Evolutionary conservation across 2,888 invertebrate species (phyloP).

Genomic region (Polia nebulosa): DNA sequence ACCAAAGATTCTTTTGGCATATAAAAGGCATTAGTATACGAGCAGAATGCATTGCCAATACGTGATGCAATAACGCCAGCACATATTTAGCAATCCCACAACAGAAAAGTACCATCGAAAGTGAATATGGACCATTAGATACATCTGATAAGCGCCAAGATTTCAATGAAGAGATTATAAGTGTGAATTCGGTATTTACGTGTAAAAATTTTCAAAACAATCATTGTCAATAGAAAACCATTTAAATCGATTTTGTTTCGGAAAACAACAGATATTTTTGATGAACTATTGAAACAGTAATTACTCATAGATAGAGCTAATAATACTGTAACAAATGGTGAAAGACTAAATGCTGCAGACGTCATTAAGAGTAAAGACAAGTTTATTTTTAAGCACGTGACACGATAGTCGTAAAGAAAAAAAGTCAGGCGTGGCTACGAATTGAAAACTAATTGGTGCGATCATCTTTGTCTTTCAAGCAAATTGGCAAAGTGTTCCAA

Average conservation of each 20-base stretch:
- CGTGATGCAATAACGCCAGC: constrained; percentile 31
- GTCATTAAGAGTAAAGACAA: constrained; percentile 30
- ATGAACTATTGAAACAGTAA: constrained; percentile 1
- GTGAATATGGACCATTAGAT: not conserved
- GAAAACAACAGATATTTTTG: constrained; percentile 1
- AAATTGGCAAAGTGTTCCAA: constrained; percentile 7
- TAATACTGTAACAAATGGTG: constrained; percentile 12
- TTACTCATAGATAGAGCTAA: not conserved
- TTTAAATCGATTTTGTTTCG: not conserved
- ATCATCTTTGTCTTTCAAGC: constrained; percentile 21
- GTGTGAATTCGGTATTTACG: not conserved
- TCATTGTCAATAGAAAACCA: not conserved
- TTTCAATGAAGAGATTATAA: not conserved
- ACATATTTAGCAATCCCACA: constrained; percentile 36
- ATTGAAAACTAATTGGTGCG: constrained; percentile 16
- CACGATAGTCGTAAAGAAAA: constrained; percentile 22
- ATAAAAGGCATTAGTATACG: constrained; percentile 17
- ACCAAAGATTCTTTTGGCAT: constrained; percentile 29
- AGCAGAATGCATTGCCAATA: constrained; percentile 32
- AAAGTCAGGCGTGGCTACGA: constrained; percentile 10
- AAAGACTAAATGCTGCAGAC: constrained; percentile 12
- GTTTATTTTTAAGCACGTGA: constrained; percentile 28
- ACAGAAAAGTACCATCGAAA: constrained; percentile 14
- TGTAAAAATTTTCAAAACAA: not conserved
- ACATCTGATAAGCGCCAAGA: not conserved